phyloP scores from a whole-genome alignment of 1,140 invertebrate species.

The Temnothorax longispinosus region DNA sequence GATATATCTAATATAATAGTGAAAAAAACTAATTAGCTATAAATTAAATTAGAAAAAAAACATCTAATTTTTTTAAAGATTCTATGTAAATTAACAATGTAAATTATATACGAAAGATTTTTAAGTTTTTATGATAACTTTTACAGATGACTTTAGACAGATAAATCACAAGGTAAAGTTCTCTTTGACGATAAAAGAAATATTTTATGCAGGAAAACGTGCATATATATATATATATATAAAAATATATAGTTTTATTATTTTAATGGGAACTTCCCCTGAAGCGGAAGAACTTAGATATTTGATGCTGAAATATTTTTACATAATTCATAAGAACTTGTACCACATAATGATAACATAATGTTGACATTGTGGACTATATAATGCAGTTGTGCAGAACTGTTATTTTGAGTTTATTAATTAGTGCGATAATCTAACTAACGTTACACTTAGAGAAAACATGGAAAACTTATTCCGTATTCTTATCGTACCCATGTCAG shows the following conservation, averaged over 20 bases:
- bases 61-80: background rate
- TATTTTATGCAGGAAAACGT: background rate
- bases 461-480: background rate
- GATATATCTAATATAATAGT: background rate
- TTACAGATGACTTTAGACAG: background rate
- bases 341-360: background rate
- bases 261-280: background rate
- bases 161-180: background rate
- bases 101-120: background rate
- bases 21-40: background rate
- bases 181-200: background rate
- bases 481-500: background rate
- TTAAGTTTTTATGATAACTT: background rate
- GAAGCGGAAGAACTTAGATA: background rate
- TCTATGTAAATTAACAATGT: background rate
- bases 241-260: background rate
- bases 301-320: background rate
- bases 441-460: background rate
- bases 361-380: background rate
- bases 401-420: constrained; percentile 7
- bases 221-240: no score
- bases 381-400: background rate
- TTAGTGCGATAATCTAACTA: constrained; percentile 9
- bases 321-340: background rate
- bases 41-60: background rate